Evolutionary conservation across 2,113 vertebrate species (phyloP).

Genomic region (Romanogobio albipinnatus): DNA sequence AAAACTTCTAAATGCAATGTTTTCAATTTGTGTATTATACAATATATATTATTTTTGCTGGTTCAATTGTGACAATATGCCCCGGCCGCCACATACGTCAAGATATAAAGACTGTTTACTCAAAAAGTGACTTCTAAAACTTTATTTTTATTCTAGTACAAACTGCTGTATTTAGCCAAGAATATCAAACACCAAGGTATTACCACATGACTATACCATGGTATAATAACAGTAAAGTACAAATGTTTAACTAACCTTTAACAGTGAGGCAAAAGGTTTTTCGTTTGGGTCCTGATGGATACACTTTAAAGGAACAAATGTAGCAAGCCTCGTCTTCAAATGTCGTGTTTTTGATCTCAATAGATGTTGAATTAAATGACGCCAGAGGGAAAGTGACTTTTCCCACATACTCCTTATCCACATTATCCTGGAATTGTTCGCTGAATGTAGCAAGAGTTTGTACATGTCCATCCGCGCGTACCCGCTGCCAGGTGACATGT

Average conservation of each 20-base stretch:
- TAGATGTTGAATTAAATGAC: conserved; percentile 14
- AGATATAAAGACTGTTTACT: no score
- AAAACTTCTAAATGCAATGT: no score
- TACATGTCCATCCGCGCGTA: background rate
- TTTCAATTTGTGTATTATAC: no score
- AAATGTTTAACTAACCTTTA: conserved; percentile 64
- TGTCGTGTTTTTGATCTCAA: conserved; percentile 47
- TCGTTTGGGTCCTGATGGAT: conserved; percentile 66
- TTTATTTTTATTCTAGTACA: no score
- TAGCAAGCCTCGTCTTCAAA: conserved; percentile 74
- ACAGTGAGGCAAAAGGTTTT: conserved; percentile 68
- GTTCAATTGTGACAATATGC: no score
- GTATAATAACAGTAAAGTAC: background rate
- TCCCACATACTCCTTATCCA: background rate
- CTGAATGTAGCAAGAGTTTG: conserved; percentile 43
- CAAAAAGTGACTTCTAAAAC: no score
- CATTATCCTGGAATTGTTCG: conserved; percentile 1
- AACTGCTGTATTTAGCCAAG: no score
- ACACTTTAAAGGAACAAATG: conserved; percentile 71
- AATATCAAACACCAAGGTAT: no score
- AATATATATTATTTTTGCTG: no score
- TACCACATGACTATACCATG: background rate
- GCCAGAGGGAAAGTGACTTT: conserved; percentile 32
- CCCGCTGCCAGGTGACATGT: conserved; percentile 48
- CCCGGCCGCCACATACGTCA: no score